Evolutionary conservation across 1,140 invertebrate species (phyloP).

Genomic region (Metopolophium dirhodum): DNA sequence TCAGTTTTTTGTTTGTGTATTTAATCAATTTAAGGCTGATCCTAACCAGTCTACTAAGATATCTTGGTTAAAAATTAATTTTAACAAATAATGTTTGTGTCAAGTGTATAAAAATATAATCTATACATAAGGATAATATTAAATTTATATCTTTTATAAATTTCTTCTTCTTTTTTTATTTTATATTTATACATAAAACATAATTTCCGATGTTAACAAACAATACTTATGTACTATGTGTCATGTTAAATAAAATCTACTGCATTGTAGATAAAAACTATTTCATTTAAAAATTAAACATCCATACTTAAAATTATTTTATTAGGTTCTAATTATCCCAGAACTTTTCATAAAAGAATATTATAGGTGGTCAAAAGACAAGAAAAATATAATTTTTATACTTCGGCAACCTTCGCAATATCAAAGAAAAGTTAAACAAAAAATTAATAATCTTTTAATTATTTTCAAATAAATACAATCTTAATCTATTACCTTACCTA

Average conservation of each 20-base stretch:
- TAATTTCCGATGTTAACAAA: neutral
- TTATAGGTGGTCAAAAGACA: too few relatives aligned
- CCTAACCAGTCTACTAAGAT: neutral
- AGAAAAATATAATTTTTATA: too few relatives aligned
- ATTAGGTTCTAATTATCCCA: neutral
- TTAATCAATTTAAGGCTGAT: slow-evolving; percentile 4
- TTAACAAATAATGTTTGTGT: neutral
- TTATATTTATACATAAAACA: neutral
- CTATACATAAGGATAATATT: neutral
- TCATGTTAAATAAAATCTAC: neutral
- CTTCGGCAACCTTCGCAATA: too few relatives aligned
- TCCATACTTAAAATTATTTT: neutral
- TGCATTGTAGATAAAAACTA: neutral
- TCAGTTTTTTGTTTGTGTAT: neutral
- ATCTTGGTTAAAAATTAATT: neutral
- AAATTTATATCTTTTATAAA: slow-evolving; percentile 19
- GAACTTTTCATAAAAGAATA: neutral
- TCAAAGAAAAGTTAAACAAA: too few relatives aligned
- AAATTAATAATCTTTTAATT: too few relatives aligned
- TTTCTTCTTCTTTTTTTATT: neutral
- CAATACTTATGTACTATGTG: neutral
- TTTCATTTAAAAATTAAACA: neutral
- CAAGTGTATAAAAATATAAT: neutral
- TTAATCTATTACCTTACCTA: too few relatives aligned
- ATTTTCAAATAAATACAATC: too few relatives aligned